Base-by-base conservation (phyloP, 2,888 invertebrate species). In the Ctena decussata region DNA sequence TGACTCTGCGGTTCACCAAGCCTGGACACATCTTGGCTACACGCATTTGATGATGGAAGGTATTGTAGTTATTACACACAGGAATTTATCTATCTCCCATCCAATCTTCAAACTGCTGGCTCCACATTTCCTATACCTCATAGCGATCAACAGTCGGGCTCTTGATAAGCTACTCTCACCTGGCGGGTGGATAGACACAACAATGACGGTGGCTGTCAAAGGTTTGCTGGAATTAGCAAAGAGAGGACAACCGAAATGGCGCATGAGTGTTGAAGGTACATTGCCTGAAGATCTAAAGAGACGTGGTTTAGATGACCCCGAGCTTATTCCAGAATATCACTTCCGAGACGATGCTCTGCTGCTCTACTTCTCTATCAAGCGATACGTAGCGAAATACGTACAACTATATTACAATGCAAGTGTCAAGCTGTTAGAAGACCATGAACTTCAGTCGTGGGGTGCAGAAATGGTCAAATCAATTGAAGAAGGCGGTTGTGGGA, bases 21-120 rank as follows among this genome's bases (percentile, higher is more conserved):
- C 95, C 2, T 89, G 93, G 35, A 95, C 96, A 11, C 96, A 96
- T 91, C 87, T 96, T 82, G 95, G 95, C 94, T 95, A 93, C 89
- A 96, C 96, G 8, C 96, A 96, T 91, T 90, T 96, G 71, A 84
- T 96, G 85, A 96, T 96, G 96, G 96, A 96, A 89, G 96, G 96
- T 0, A 93, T 96, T 3, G 94, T 93, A 44, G 94, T 96, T n/a
- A 94, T 95, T 39, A 95, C 96, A 1, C 95, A 96, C 85, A 87
- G 96, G 44, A 94, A 96, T 80, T 90, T 96, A n/a, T 96, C 96
- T 11, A 95, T 94, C 27, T 96, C 96, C 24, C 96, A 96, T 91
- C 96, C 96, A 0, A 85, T 96, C 69, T 96, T 95, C 93, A 96
- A 96, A 89, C 95, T 96, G 2, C 92, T 96, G 77, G 96, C 96